Evolutionary conservation across 2,113 vertebrate species (phyloP), one percentile per base, ranked within the genome.

Genomic region (Anas platyrhynchos): DNA sequence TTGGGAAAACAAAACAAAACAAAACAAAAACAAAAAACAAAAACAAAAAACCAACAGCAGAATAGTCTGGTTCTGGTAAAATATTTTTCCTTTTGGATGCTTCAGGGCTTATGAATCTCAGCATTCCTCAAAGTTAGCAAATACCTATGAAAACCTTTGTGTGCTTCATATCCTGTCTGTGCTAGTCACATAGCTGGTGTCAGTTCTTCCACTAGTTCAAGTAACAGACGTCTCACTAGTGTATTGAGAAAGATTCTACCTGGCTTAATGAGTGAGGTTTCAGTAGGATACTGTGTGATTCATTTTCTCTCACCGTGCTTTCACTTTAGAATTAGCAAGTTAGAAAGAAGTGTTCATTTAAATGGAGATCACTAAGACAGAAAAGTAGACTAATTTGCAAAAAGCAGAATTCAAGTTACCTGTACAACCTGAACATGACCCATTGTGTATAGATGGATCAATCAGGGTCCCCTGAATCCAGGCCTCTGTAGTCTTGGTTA

Each of bases 241-340:
- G 23, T 52, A 75, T 75, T 36, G n/a, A 81, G 80, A 91, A 94
- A 31, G 69, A 81, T 78, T 89, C 92, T 16, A 67, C 6, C 27
- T 83, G 52, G 20, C 29, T 31, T 62, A 29, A 66, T 74, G 62
- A 52, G 31, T 44, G 56, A 74, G 34, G 16, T 59, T 90, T 65
- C 56, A n/a, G 25, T 68, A 74, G 41, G 46, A 54, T 63, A 5
- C 31, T 17, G 9, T 27, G 13, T 58, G 23, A 90, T 72, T 48
- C 1, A 0, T 38, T 78, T 72, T 86, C 83, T 43, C 22, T 73
- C 6, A 29, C 17, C 55, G 69, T 84, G 8, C 7, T 75, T 93
- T 93, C 29, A 32, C 27, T 63, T 91, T 54, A 75, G 21, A 86
- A 81, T 12, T 67, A 80, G 25, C 11, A 56, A 77, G 86, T 69